Base-by-base conservation (phyloP, 2,113 vertebrate species). In the Sander vitreus region DNA sequence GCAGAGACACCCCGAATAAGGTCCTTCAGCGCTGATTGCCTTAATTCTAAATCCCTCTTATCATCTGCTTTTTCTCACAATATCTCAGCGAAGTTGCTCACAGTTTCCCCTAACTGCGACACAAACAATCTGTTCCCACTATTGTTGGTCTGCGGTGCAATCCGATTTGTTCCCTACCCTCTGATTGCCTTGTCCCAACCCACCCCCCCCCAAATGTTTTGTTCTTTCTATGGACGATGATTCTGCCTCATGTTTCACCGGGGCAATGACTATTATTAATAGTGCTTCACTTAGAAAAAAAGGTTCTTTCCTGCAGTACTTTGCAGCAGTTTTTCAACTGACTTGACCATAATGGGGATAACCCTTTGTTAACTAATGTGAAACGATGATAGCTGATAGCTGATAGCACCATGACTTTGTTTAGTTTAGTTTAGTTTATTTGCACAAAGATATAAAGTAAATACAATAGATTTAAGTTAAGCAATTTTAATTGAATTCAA, bases 1-100 rank as follows among this genome's bases (percentile, higher is more conserved):
- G 25, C 45, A 25, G 72, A 76, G 64, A 70, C 27, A 27, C 21
- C 45, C 33, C 55, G 55, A 81, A 86, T 70, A 80, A 78, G 74
- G 58, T 80, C 78, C 66, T 84, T 84, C 23, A 77, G 58, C 3
- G 1, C 72, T 82, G 77, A 89, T 83, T 88, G 57, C 60, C 51
- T 71, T 80, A 77, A 77, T 78, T 85, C 33, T 27, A 48, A 18
- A 54, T 71, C 73, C 16, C 14, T 80, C 55, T 55, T 66, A 59
- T 85, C 83, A 33, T 70, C 57, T 55, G 36, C 45, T 69, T 69
- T 53, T 50, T 19, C 47, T 51, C 33, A 48, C 33, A 65, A 76
- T 9, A 66, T 51, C 48, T 70, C 10, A 6, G n/a, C 15, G 15
- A 74, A 65, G 51, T 70, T 79, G 43, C 57, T 65, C 33, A 53